These are phyloP conservation scores for Drosophila nasuta DNA, from an alignment of 1,140 invertebrate genomes.

Conservation along the genomic window DNA sequence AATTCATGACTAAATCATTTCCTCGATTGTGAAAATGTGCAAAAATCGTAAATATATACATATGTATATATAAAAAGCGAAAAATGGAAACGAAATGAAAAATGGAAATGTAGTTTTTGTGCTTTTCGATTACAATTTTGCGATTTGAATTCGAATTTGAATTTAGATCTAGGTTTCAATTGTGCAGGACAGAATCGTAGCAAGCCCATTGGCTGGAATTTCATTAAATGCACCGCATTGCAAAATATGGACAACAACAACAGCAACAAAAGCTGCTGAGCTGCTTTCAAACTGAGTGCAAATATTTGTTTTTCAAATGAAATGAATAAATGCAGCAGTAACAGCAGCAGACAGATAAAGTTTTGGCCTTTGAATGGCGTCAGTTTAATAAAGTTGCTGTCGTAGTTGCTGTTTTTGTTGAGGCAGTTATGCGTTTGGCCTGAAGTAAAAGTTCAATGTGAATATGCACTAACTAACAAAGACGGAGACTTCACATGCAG, in stretches of 20 bases:
- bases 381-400: conserved; percentile 71
- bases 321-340: conserved; percentile 63
- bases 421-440: conserved; percentile 15
- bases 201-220: conserved; percentile 44
- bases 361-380: conserved; percentile 40
- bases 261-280: conserved; percentile 24
- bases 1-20: conserved; percentile 68
- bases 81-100: conserved; percentile 6
- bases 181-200: not conserved
- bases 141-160: conserved; percentile 1
- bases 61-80: not conserved
- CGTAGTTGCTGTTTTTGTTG: conserved; percentile 21
- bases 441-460: conserved; percentile 62
- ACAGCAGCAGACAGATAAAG: conserved; percentile 21
- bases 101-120: not conserved
- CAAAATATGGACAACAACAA: conserved; percentile 52
- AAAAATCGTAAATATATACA: not conserved
- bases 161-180: conserved; percentile 53
- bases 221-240: conserved; percentile 56
- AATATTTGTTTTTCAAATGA: conserved; percentile 80
- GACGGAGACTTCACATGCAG: conserved; percentile 19
- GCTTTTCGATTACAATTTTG: conserved; percentile 7
- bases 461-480: conserved; percentile 26
- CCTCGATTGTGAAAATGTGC: conserved; percentile 52
- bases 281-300: conserved; percentile 49